Conservation (phyloP, 1,140 invertebrate genomes). For the Marisa cornuarietis region DNA sequence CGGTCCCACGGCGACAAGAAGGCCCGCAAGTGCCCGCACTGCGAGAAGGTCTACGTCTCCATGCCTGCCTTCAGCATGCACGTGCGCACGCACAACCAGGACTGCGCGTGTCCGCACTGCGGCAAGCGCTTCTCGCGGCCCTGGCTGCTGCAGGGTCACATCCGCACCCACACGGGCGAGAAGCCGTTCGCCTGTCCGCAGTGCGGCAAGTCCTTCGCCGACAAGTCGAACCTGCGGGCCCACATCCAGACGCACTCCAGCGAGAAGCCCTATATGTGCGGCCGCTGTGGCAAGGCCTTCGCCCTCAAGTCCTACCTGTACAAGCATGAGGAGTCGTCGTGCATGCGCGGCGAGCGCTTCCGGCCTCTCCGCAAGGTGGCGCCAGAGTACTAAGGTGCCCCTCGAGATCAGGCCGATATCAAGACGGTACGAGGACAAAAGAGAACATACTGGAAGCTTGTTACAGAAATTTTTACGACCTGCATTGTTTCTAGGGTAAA, state of each 20-base stretch:
- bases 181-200: constrained; percentile 98
- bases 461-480: neutral
- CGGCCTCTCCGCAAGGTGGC: constrained; percentile 13
- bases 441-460: neutral
- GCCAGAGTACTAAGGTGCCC: neutral
- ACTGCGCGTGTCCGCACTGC: constrained; percentile 92
- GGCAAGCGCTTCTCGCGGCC: constrained; percentile 96
- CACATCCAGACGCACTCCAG: constrained; percentile 99
- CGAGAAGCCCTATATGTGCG: constrained; percentile 96
- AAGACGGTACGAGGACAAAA: neutral
- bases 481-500: neutral
- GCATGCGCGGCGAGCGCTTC: constrained; percentile 63
- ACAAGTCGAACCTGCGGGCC: constrained; percentile 94
- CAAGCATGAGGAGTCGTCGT: constrained; percentile 68
- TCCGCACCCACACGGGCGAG: constrained; percentile 96
- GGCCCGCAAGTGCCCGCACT: constrained; percentile 82
- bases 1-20: constrained; percentile 62
- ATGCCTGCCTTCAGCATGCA: constrained; percentile 99
- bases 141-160: constrained; percentile 93
- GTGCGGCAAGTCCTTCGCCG: constrained; percentile 98
- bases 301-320: constrained; percentile 67
- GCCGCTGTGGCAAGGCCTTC: constrained; percentile 75
- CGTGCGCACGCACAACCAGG: constrained; percentile 90
- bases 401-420: neutral
- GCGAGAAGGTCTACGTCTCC: constrained; percentile 92